Evolutionary conservation across 2,888 invertebrate species (phyloP).

Genomic region (Endomychus coccineus): DNA sequence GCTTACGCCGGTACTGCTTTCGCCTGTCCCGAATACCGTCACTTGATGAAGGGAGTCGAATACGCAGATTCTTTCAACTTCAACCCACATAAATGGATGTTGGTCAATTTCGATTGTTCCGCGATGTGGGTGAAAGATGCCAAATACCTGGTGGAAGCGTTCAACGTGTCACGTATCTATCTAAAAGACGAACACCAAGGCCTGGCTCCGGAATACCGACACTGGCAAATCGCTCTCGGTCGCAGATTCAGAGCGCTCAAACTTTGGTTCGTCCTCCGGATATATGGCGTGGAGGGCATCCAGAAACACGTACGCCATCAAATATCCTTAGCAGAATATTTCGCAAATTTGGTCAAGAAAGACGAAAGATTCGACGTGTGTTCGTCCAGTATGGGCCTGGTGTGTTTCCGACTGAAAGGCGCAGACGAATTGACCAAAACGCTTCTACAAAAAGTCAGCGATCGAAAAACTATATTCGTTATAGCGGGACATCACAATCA

Average conservation of each 20-base stretch:
- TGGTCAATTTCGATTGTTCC: conserved; percentile 93
- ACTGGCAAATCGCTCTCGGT: conserved; percentile 86
- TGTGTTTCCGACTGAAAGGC: conserved; percentile 82
- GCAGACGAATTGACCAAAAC: conserved; percentile 62
- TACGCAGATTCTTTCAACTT: conserved; percentile 85
- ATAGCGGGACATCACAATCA: conserved; percentile 67
- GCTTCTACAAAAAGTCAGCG: conserved; percentile 64
- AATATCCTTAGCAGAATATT: conserved; percentile 67
- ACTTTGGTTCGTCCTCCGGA: conserved; percentile 83
- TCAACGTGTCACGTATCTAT: conserved; percentile 91
- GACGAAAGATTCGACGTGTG: conserved; percentile 75
- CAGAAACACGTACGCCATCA: conserved; percentile 71
- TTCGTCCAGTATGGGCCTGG: conserved; percentile 53
- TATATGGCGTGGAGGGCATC: conserved; percentile 75
- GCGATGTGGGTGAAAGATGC: conserved; percentile 87
- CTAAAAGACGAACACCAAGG: conserved; percentile 67
- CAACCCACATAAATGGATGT: conserved; percentile 94
- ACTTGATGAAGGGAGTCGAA: conserved; percentile 59
- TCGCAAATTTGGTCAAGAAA: conserved; percentile 62
- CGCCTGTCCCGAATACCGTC: conserved; percentile 83
- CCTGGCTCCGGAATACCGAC: conserved; percentile 58
- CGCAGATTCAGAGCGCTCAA: conserved; percentile 85
- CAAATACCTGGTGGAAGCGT: conserved; percentile 73
- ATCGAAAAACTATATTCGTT: conserved; percentile 72
- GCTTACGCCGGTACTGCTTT: conserved; percentile 93